Conservation (phyloP, 2,797 vertebrate genomes). For the Syndactyla subalaris region DNA sequence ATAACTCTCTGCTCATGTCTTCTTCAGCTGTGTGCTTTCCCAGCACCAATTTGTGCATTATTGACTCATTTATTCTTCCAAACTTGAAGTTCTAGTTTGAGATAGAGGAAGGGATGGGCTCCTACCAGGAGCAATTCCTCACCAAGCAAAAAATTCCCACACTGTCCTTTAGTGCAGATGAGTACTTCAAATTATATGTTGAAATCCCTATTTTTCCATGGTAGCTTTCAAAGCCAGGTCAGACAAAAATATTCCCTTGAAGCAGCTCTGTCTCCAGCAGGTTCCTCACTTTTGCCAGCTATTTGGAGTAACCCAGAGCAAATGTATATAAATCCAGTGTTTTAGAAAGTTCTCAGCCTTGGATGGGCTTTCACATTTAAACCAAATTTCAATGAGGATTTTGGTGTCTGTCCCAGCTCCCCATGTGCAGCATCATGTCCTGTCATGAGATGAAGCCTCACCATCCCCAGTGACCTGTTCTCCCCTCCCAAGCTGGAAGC, state of each 20-base stretch:
- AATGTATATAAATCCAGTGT: background rate
- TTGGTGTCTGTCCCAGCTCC: background rate
- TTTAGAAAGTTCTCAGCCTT: background rate
- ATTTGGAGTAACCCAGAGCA: background rate
- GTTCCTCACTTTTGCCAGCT: background rate
- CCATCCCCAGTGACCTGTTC: accelerated
- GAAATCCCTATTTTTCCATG: background rate
- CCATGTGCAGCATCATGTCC: accelerated
- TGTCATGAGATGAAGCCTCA: background rate
- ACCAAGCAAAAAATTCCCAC: background rate
- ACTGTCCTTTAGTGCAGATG: background rate
- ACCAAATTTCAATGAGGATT: background rate
- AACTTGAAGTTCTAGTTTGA: background rate
- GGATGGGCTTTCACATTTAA: background rate
- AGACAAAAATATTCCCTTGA: background rate
- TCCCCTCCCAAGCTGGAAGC: background rate
- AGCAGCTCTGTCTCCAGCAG: background rate
- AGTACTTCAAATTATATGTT: background rate
- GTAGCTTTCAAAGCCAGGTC: constrained; percentile 4
- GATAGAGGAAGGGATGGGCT: background rate
- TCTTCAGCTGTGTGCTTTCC: background rate
- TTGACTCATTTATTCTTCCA: background rate
- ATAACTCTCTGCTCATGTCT: background rate
- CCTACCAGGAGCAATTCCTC: background rate
- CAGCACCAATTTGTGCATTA: background rate